Percentiles rank a stretch among this genome's conserved stretches.
Evolutionary conservation across 2,113 vertebrate species (phyloP).

Genomic region (Tragelaphus imberbis): DNA sequence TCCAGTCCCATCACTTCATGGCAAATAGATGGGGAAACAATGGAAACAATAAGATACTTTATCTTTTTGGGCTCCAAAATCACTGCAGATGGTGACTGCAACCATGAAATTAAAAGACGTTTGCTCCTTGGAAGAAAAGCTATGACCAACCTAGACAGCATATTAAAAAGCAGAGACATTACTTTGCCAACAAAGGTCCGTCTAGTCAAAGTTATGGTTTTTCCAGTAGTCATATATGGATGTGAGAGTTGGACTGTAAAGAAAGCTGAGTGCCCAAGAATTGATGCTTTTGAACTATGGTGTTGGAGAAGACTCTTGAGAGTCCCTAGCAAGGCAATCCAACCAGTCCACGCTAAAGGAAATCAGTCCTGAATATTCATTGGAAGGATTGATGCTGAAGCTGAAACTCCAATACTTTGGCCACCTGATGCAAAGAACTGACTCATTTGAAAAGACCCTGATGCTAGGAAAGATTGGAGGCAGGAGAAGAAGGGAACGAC

Average conservation of each 20-base stretch:
- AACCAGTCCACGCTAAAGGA: background rate
- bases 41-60: background rate
- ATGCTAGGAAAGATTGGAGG: background rate
- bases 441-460: background rate
- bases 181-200: background rate
- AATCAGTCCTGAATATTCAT: background rate
- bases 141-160: background rate
- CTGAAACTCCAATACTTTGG: background rate
- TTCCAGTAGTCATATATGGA: background rate
- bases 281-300: background rate
- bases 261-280: background rate
- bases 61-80: background rate
- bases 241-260: background rate
- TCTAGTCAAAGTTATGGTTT: background rate
- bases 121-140: background rate
- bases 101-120: background rate
- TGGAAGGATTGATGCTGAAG: background rate
- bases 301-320: background rate
- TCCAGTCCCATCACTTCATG: background rate
- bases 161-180: background rate
- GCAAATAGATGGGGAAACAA: background rate
- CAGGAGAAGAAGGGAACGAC: background rate
- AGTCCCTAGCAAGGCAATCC: background rate
- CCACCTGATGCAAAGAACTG: background rate
- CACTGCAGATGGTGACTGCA: background rate